Base-by-base conservation (phyloP, 2,797 vertebrate genomes). In the Tarsius wallacei region DNA sequence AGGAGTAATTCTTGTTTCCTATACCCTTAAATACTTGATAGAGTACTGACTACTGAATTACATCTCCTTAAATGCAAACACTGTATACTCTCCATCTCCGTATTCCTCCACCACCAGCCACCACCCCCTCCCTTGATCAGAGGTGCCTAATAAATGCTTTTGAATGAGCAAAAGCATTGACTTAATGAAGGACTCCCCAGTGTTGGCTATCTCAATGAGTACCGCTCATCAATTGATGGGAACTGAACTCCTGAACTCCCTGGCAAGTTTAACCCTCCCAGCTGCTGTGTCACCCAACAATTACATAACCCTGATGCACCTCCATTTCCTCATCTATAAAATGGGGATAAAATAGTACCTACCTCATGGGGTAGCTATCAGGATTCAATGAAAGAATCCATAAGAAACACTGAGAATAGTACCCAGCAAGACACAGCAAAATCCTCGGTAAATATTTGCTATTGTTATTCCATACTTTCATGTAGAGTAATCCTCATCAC, bases 311-410 rank as follows among this genome's bases (percentile, higher is more conserved):
- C 57, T 24, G 15, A 7, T 47, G 61, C 7, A 22, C 63, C 26
- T 77, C 71, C 57, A 47, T 47, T 61, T 87, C 31, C 42, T 87
- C 64, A 66, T 70, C 84, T 93, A 12, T 81, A 49, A 90, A 76
- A n/a, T 77, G 26, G 63, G 36, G 19, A 84, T 81, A 71, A 86
- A 92, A 81, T 7, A 84, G 64, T 13, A 42, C 59, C 49, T 66
- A 61, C 55, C n/a, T 85, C 76, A 49, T 9, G 28, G 13, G 73
- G 36, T 17, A 73, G 26, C 31, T 36, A 24, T 55, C 42, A 90
- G 33, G 21, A 76, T 61, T 89, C 70, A 96, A 61, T 36, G 51
- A 84, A 70, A 81, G 51, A 83, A 71, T 68, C 90, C 31, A 17
- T 42, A 11, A 49, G 64, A 89, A 94, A 42, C 80, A 51, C 49